Base-by-base conservation (phyloP, 92 coral and sea anemone genomes). In the Zoanthus sansibaricus region DNA sequence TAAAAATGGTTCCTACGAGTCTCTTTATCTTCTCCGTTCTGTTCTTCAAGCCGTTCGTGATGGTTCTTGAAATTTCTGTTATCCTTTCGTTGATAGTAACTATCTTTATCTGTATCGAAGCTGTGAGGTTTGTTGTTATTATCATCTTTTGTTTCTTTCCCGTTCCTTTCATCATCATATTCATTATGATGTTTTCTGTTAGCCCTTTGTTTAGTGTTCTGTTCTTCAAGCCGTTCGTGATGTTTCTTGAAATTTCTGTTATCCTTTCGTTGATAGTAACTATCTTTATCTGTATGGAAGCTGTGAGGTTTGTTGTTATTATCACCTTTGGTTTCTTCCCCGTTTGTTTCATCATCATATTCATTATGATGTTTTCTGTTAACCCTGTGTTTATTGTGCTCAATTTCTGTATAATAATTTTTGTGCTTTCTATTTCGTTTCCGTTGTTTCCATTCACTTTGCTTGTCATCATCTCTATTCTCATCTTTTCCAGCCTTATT, bases 1-100 rank as follows among this genome's bases (percentile, higher is more conserved):
- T 64, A 74, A 5, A 79, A 79, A 79, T 56, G 84, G 20, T 6
- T 66, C 46, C 9, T 80, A 13, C 59, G 72, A 32, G 15, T 66
- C 66, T 67, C 75, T 66, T 64, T 45, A 14, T 64, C 44, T 11
- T 79, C 84, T 14, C 46, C 6, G 9, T 61, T 72, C 37, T 79
- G 37, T 20, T 79, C 18, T 12, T 46, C 18, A 14, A 21, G 15
- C 25, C 47, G 61, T 25, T 79, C 33, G 16, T 80, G 75, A 16
- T 45, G 45, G 18, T 16, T 61, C 14, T 14, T 42, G 18, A 9
- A 69, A 5, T 32, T 59, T 52, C 37, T 6, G 3, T 7, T 78
- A 5, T 66, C 47, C 6, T 80, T 30, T 47, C 14, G 21, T 66
- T 15, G 75, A 3, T 64, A 25, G 6, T 67, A 13, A 45, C 44